Conservation (phyloP, 2,113 vertebrate genomes). For the Haemorhous mexicanus region DNA sequence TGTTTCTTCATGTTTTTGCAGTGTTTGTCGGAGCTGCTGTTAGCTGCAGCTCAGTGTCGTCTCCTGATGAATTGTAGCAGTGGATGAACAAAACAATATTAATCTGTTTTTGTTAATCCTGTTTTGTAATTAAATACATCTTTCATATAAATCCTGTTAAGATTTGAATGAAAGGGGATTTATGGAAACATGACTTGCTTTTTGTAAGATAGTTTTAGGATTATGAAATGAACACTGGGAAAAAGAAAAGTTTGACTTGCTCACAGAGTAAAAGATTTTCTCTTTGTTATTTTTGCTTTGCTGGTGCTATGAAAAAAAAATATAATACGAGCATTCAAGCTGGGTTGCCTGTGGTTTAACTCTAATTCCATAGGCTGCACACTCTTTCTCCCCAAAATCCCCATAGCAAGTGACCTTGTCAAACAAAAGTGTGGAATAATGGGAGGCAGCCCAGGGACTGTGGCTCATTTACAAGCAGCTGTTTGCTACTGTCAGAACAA, state of each 20-base stretch:
- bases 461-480: slow-evolving; percentile 92
- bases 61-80: slow-evolving; percentile 25
- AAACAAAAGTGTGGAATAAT: slow-evolving; percentile 84
- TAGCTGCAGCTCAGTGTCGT: slow-evolving; percentile 13
- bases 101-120: slow-evolving; percentile 63
- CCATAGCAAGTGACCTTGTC: slow-evolving; percentile 89
- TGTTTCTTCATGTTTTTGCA: not conserved
- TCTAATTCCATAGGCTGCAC: slow-evolving; percentile 79
- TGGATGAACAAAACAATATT: slow-evolving; percentile 42
- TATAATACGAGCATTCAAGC: slow-evolving; percentile 78
- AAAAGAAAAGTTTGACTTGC: slow-evolving; percentile 76
- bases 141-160: slow-evolving; percentile 55
- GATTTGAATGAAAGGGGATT: slow-evolving; percentile 61
- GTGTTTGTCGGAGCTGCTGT: not conserved
- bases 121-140: slow-evolving; percentile 64
- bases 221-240: slow-evolving; percentile 72
- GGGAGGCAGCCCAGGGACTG: slow-evolving; percentile 74
- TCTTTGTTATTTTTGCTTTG: slow-evolving; percentile 76
- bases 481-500: slow-evolving; percentile 87
- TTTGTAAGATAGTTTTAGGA: slow-evolving; percentile 61
- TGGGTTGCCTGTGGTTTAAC: slow-evolving; percentile 79
- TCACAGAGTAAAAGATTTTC: slow-evolving; percentile 69
- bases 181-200: slow-evolving; percentile 54
- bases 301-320: slow-evolving; percentile 69
- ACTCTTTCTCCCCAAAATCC: slow-evolving; percentile 81